Percentiles rank a stretch among this genome's conserved stretches.
phyloP scores from a whole-genome alignment of 2,888 invertebrate species.

The Resseliella maxima region DNA sequence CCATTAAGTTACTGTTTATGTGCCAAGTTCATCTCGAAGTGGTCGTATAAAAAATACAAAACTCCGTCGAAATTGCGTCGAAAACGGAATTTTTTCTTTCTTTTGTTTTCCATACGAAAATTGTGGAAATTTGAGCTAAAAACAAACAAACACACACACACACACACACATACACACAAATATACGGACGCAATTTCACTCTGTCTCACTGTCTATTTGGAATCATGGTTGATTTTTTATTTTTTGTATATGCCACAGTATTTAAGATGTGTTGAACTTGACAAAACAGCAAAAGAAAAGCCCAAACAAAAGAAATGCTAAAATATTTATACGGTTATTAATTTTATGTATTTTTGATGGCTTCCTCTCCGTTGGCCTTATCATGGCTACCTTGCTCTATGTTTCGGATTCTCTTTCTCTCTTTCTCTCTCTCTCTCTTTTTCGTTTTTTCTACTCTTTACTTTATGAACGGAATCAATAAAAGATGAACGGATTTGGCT shows the following conservation, averaged over 20 bases:
- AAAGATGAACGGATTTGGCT: slow-evolving; percentile 36
- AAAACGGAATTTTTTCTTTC: background rate
- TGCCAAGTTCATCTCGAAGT: background rate
- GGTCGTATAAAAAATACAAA: background rate
- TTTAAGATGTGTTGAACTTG: background rate
- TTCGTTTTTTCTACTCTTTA: too few species aligned
- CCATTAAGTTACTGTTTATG: slow-evolving; percentile 10
- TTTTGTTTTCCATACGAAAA: too few species aligned
- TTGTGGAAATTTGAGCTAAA: too few species aligned
- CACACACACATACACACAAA: too few species aligned
- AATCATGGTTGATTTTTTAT: too few species aligned
- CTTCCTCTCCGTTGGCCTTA: background rate
- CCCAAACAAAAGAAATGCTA: background rate
- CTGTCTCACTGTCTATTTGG: too few species aligned
- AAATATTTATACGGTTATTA: slow-evolving; percentile 48
- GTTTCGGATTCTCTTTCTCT: too few species aligned
- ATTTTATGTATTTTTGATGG: slow-evolving; percentile 47
- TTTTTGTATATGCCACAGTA: background rate
- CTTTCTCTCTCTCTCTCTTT: too few species aligned
- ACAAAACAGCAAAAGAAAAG: background rate
- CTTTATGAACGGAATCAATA: slow-evolving; percentile 14
- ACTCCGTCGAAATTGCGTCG: background rate
- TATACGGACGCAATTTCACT: too few species aligned
- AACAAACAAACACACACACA: too few species aligned
- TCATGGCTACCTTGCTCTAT: background rate